A percentile compares a stretch with the other conserved stretches of the same genome.
These are phyloP conservation scores for Andrena fulva DNA, from an alignment of 2,888 invertebrate species.

Conservation along the genomic window DNA sequence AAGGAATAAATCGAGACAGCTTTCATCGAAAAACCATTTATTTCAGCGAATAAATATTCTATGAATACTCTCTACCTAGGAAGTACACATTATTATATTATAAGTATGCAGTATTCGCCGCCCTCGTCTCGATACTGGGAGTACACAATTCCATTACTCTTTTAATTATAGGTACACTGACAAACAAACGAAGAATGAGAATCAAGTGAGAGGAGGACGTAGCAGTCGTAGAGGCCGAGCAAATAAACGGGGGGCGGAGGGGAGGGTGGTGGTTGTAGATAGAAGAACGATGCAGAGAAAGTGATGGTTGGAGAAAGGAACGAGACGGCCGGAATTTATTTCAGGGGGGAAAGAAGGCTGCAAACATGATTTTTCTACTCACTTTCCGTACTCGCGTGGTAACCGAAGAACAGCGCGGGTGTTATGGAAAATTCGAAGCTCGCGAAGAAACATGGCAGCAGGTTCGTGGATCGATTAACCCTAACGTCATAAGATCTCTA, in stretches of 20 bases:
- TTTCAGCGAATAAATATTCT: constrained; percentile 83
- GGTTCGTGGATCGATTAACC: constrained; percentile 18
- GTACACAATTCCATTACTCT: constrained; percentile 78
- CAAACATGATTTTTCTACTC: constrained; percentile 12
- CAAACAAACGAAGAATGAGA: constrained; percentile 68
- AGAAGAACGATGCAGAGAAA: background rate
- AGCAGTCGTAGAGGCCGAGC: constrained; percentile 1
- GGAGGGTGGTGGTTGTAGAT: background rate
- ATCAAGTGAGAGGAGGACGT: constrained; percentile 7
- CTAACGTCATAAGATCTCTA: constrained; percentile 21
- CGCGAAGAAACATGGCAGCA: background rate
- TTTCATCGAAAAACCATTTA: constrained; percentile 81
- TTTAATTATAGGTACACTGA: constrained; percentile 73
- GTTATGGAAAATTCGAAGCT: constrained; percentile 28
- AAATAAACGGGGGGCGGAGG: background rate
- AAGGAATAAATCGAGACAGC: constrained; percentile 50
- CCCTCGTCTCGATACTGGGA: constrained; percentile 75
- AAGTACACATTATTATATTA: constrained; percentile 82
- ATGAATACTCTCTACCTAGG: constrained; percentile 81
- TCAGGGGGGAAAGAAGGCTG: constrained; percentile 30
- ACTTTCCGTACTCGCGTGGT: constrained; percentile 45
- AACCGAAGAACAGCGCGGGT: constrained; percentile 47
- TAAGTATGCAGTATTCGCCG: constrained; percentile 76
- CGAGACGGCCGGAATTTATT: background rate
- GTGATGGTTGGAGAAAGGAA: background rate